These are phyloP conservation scores for Aplochiton taeniatus DNA, from an alignment of 2,797 vertebrate species.

Conservation along the genomic window DNA sequence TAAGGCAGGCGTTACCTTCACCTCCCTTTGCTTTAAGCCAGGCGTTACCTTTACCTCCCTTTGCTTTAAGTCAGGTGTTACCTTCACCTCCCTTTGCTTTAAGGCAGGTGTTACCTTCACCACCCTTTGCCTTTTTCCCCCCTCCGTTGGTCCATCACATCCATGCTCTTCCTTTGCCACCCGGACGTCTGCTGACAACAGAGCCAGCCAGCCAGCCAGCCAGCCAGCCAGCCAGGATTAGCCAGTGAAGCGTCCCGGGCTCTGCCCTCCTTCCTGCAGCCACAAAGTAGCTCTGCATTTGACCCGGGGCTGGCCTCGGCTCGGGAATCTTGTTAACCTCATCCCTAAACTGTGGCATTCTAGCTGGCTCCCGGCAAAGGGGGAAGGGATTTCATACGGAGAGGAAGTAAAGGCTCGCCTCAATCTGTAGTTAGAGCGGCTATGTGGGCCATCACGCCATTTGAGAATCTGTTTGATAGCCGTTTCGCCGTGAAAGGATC, in stretches of 20 bases:
- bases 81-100: neutral
- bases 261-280: slow-evolving; percentile 15
- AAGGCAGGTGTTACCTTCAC: neutral
- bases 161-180: too few species aligned
- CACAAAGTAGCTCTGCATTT: slow-evolving; percentile 29
- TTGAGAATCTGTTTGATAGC: too few species aligned
- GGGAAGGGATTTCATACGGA: too few species aligned
- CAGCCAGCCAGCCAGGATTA: neutral
- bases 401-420: too few species aligned
- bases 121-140: neutral
- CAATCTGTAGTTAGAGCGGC: too few species aligned
- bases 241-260: neutral
- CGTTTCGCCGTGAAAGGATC: neutral
- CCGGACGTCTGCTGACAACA: neutral
- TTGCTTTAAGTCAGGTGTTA: too few species aligned
- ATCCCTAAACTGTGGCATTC: slow-evolving; percentile 16
- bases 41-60: neutral
- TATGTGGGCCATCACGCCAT: too few species aligned
- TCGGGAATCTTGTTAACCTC: slow-evolving; percentile 45
- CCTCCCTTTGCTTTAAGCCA: neutral
- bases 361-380: neutral
- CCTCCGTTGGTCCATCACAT: too few species aligned
- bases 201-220: neutral
- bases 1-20: too few species aligned
- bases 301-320: slow-evolving; percentile 34